Evolutionary conservation across 2,113 vertebrate genomes (phyloP).

Genomic region (Pedionomus torquatus): DNA sequence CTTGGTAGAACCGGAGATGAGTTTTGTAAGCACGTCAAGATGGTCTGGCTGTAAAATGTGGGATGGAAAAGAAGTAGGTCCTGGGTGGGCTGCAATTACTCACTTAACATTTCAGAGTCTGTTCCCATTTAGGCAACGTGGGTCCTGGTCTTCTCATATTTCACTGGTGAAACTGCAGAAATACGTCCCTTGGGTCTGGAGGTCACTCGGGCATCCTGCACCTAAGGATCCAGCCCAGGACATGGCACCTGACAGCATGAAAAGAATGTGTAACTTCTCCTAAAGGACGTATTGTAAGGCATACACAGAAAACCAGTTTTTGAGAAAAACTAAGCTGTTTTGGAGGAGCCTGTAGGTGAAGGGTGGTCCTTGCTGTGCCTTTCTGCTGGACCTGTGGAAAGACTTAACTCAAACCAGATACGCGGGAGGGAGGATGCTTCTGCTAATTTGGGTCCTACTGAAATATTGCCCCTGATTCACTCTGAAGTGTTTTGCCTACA

Average conservation of each 20-base stretch:
- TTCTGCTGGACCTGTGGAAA: neutral
- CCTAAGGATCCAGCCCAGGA: no score
- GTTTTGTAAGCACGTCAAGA: neutral
- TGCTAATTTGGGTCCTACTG: neutral
- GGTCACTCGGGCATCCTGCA: no score
- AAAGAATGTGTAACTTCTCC: neutral
- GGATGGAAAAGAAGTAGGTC: neutral
- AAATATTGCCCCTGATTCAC: neutral
- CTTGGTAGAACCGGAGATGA: rapidly evolving
- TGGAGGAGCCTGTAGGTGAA: neutral
- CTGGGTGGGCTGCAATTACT: neutral
- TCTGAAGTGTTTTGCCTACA: neutral
- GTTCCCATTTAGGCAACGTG: rapidly evolving
- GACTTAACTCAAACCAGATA: neutral
- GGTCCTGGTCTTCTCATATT: neutral
- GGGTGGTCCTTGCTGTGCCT: neutral
- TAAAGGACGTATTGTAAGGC: rapidly evolving
- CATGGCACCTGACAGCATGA: rapidly evolving
- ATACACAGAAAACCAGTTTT: rapidly evolving
- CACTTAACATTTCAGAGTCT: neutral
- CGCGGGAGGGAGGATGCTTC: neutral
- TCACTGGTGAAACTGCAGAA: neutral
- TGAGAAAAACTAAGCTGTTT: neutral
- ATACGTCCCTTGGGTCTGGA: neutral
- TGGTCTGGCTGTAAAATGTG: rapidly evolving